Evolutionary conservation across 1,140 invertebrate genomes (phyloP).

Genomic region (Latrodectus geometricus): DNA sequence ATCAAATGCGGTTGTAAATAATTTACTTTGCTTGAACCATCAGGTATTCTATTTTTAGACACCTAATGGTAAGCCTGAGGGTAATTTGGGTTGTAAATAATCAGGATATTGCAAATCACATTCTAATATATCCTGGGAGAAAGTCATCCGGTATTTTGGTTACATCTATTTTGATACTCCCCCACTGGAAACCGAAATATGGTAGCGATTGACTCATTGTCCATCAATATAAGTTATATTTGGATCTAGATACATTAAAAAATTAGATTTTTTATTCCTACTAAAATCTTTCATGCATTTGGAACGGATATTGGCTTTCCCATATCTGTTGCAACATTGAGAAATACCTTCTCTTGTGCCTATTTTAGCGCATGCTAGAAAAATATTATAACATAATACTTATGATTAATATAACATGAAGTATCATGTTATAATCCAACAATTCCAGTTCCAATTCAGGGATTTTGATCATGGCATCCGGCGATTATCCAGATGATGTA

Average conservation of each 20-base stretch:
- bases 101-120: background rate
- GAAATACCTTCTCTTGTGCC: slow-evolving; percentile 5
- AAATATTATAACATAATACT: too few relatives aligned
- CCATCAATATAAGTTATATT: slow-evolving; percentile 48
- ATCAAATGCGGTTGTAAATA: background rate
- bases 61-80: background rate
- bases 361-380: too few relatives aligned
- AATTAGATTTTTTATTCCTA: background rate
- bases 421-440: background rate
- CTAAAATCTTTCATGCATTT: slow-evolving; percentile 11
- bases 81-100: background rate
- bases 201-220: slow-evolving; percentile 21
- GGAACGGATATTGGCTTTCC: background rate
- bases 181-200: background rate
- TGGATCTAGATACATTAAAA: slow-evolving; percentile 15
- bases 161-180: background rate
- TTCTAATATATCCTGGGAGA: background rate
- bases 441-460: background rate
- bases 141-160: background rate
- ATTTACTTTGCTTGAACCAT: too few relatives aligned
- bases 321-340: background rate
- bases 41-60: background rate
- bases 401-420: too few relatives aligned
- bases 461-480: background rate
- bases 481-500: background rate